Percentiles rank a stretch among this genome's conserved stretches.
These are phyloP conservation scores for Drosophila greeni DNA, from an alignment of 2,888 invertebrate species.

Conservation along the genomic window DNA sequence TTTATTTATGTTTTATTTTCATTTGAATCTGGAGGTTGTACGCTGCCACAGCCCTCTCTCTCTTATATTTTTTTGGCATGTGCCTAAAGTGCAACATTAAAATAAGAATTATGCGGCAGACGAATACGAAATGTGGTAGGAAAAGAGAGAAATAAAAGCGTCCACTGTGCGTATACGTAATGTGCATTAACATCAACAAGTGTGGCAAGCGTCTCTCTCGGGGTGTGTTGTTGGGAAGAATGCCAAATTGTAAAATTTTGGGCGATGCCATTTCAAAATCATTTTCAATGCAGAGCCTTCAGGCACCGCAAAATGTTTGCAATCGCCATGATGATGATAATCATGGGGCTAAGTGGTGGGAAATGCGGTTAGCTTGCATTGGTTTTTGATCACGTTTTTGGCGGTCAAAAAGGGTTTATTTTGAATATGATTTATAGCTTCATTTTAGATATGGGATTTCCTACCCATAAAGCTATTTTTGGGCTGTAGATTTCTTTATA, in stretches of 20 bases:
- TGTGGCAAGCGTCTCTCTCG: constrained; percentile 26
- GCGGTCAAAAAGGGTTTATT: background rate
- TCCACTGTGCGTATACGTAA: constrained; percentile 58
- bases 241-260: constrained; percentile 38
- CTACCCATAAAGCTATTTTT: background rate
- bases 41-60: background rate
- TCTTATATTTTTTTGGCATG: constrained; percentile 36
- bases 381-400: constrained; percentile 20
- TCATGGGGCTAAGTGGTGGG: background rate
- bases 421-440: background rate
- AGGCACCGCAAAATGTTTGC: constrained; percentile 28
- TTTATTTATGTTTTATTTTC: constrained; percentile 16
- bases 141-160: constrained; percentile 17
- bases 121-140: constrained; percentile 19
- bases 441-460: background rate
- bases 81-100: constrained; percentile 39
- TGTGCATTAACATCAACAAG: constrained; percentile 58
- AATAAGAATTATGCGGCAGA: constrained; percentile 52
- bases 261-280: constrained; percentile 30
- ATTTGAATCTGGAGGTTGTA: constrained; percentile 23
- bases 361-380: constrained; percentile 3
- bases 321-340: constrained; percentile 14
- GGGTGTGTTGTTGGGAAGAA: constrained; percentile 25
- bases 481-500: background rate
- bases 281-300: constrained; percentile 34